Evolutionary conservation across 2,797 vertebrate species (phyloP), one percentile per base, ranked within the genome.

Genomic region (Gymnoscopelus microlampas): DNA sequence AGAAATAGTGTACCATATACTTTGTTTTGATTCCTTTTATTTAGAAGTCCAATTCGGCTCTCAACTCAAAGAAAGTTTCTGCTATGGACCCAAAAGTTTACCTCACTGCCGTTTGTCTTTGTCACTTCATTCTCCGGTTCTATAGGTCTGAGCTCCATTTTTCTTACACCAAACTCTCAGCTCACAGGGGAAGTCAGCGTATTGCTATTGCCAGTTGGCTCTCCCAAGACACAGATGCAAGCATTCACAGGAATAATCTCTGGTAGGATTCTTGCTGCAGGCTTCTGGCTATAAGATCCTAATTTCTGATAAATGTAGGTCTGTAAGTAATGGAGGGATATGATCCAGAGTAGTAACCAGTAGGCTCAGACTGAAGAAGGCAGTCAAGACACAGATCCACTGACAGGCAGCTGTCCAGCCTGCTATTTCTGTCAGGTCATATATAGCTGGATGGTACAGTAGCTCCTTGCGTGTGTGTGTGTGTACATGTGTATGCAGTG

Each of bases 341-440:
- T 72, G 53, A 63, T 70, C 65, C 3, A 66, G 63, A 60, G 15
- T 63, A 44, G 54, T 5, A 0, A 61, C 24, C 66, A 47, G 71
- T 66, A 73, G 39, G 59, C 66, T 48, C 53, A 64, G 47, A 56
- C 24, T 55, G 53, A 26, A n/a, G 64, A 3, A 53, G 57, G 50
- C 35, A 58, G 61, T 74, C 24, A 61, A 70, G 78, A 67, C 79
- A 73, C 77, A 77, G 63, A 65, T 56, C 55, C 73, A 66, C 39
- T 54, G 71, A 83, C 68, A n/a, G n/a, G n/a, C n/a, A 49, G 69
- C 74, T 63, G 65, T 60, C 59, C 54, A 50, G 61, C 3, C 50
- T 14, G 56, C 73, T 77, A 11, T 77, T 80, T 83, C 64, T 75
- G 65, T 77, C 29, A 51, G 78, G 72, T 74, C 70, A 65, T 58